A percentile compares a stretch with the other conserved stretches of the same genome.
phyloP scores from a whole-genome alignment of 2,888 invertebrate species.

The Orthosia cruda region DNA sequence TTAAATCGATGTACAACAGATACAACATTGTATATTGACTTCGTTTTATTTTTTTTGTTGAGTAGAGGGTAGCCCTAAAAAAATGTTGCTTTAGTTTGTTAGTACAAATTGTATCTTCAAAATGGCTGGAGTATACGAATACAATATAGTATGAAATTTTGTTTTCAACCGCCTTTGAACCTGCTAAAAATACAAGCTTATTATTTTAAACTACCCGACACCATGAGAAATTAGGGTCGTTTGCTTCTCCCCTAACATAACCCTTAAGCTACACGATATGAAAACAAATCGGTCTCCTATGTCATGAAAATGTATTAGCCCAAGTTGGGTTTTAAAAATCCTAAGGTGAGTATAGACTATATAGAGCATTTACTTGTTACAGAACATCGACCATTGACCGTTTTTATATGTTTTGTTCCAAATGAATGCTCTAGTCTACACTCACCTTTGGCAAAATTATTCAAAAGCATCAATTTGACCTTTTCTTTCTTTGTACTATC shows the following conservation, averaged over 20 bases:
- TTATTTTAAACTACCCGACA: constrained; percentile 36
- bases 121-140: no score
- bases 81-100: no score
- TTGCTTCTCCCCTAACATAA: constrained; percentile 22
- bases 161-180: not conserved
- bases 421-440: no score
- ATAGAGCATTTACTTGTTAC: no score
- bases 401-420: no score
- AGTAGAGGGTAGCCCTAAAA: no score
- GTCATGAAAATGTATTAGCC: constrained; percentile 7
- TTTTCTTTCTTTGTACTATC: not conserved
- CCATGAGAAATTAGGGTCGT: constrained; percentile 38
- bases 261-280: constrained; percentile 32
- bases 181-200: not conserved
- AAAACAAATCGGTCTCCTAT: constrained; percentile 29
- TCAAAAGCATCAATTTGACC: not conserved
- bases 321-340: not conserved
- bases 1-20: no score
- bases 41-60: no score
- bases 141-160: constrained; percentile 2
- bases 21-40: no score
- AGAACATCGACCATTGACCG: no score
- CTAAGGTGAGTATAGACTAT: no score
- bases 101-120: no score
- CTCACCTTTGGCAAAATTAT: not conserved